Base-by-base conservation (phyloP, 53 echinoderm and acorn worm genomes). In the Zoroaster sp. region DNA sequence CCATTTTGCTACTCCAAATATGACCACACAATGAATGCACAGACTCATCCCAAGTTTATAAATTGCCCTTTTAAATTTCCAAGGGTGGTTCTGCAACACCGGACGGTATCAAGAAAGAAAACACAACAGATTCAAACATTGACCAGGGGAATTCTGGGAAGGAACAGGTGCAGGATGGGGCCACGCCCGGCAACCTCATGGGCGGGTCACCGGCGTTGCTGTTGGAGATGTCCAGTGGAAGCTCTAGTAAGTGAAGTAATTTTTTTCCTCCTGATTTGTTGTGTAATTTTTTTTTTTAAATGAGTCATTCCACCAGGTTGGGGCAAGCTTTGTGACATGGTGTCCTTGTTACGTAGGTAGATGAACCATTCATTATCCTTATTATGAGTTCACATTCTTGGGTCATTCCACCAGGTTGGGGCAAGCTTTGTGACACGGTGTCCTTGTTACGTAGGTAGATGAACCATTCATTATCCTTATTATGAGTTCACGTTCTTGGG, bases 121-220 rank as follows among this genome's bases (percentile, higher is more conserved):
- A 88, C 68, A 65, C 3, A 28, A 21, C 63, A 2, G 44, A 28
- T 14, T 25, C 70, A 2, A 37, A 37, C 46, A 71, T 39, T 0
- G 67, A 68, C 31, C 46, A 83, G 38, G 42, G 35, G 17, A 68
- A 3, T 0, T 36, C 67, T 0, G 71, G 10, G 71, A 31, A 77
- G 20, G 14, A 73, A 40, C 37, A 72, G 35, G 35, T 28, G 43
- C 93, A 95, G 78, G 87, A 94, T 83, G 97, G 97, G 34, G 97
- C 97, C 59, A 95, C 95, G 46, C 97, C 97, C 52, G 97, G 97
- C 28, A 96, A 96, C 91, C 88, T 96, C 28, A 73, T 92, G 73
- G 97, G 95, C 72, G 97, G 97, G 54, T 93, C 95, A 28, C 95
- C 95, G 15, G 80, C 92, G n/a, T 72, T 96, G 85, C 75, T 96